Percentiles rank a stretch among this genome's conserved stretches.
Conservation (phyloP, 2,888 invertebrate species). For the Hedya salicella region DNA sequence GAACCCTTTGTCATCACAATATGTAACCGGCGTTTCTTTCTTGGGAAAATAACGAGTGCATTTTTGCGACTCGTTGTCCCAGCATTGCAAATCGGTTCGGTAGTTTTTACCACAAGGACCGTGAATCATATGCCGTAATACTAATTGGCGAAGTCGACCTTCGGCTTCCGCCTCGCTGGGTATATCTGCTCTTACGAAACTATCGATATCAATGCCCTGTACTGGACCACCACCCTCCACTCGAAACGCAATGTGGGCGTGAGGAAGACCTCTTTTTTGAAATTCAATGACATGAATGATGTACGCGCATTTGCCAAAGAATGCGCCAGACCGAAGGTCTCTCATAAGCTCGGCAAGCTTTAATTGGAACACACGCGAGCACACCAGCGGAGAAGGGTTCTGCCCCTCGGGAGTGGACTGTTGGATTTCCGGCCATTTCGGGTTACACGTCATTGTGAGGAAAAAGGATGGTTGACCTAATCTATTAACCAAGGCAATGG, state of each 20-base stretch:
- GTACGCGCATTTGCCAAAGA: not conserved
- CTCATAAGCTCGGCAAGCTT: not conserved
- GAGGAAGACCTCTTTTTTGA: conserved; percentile 12
- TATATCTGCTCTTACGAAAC: conserved; percentile 10
- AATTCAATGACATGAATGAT: conserved; percentile 6
- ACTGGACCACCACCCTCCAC: conserved; percentile 17
- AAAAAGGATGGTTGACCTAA: too few species aligned
- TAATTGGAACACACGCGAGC: not conserved
- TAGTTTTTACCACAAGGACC: not conserved
- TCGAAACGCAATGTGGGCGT: conserved; percentile 4
- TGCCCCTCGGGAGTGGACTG: conserved; percentile 1
- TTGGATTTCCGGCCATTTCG: conserved; percentile 18
- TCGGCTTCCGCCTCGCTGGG: not conserved
- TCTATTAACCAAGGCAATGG: conserved; percentile 1
- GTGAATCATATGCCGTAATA: conserved; percentile 4
- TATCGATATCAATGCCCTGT: conserved; percentile 5
- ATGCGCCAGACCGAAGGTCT: not conserved
- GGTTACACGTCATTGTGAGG: too few species aligned
- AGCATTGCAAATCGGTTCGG: conserved; percentile 6
- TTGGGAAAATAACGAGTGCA: conserved; percentile 5
- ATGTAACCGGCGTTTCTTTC: not conserved
- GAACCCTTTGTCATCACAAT: not conserved
- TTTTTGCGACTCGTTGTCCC: not conserved
- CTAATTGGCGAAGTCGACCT: not conserved
- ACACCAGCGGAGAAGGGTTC: not conserved